Conservation (phyloP, 2,113 vertebrate species). For the Propithecus coquereli region DNA sequence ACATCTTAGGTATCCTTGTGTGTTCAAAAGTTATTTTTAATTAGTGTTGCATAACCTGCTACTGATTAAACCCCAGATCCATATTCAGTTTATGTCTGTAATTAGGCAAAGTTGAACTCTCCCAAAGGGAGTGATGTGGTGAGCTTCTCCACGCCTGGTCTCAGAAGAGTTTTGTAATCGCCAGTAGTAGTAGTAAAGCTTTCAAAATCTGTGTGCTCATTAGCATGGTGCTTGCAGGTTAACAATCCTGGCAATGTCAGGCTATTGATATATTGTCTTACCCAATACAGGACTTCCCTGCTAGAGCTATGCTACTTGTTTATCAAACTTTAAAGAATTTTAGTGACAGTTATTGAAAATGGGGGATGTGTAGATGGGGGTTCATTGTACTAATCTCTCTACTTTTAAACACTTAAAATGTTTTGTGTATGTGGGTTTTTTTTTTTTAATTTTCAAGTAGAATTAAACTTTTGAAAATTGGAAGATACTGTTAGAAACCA, state of each 20-base stretch:
- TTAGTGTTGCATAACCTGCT: slow-evolving; percentile 77
- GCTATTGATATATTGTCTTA: neutral
- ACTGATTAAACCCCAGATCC: slow-evolving; percentile 69
- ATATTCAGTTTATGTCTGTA: slow-evolving; percentile 63
- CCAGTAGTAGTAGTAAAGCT: slow-evolving; percentile 54
- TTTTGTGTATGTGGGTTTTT: neutral
- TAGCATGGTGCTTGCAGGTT: neutral
- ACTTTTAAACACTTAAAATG: neutral
- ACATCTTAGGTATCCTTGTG: slow-evolving; percentile 39
- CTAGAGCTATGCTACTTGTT: neutral
- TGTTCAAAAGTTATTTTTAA: slow-evolving; percentile 78
- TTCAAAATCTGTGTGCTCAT: accelerated
- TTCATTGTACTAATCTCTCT: neutral
- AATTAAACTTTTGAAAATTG: neutral
- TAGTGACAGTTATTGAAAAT: neutral
- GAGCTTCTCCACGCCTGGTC: slow-evolving; percentile 73
- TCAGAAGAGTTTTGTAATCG: slow-evolving; percentile 65
- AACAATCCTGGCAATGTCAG: neutral
- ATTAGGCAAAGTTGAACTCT: slow-evolving; percentile 75
- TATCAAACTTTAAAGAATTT: neutral
- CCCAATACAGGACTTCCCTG: neutral
- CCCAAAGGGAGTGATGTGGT: slow-evolving; percentile 68
- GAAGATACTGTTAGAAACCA: neutral
- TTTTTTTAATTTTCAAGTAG: neutral
- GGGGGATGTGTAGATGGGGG: neutral